Evolutionary conservation across 2,888 invertebrate species (phyloP), one percentile per base, ranked within the genome.

Genomic region (Vanessa cardui): DNA sequence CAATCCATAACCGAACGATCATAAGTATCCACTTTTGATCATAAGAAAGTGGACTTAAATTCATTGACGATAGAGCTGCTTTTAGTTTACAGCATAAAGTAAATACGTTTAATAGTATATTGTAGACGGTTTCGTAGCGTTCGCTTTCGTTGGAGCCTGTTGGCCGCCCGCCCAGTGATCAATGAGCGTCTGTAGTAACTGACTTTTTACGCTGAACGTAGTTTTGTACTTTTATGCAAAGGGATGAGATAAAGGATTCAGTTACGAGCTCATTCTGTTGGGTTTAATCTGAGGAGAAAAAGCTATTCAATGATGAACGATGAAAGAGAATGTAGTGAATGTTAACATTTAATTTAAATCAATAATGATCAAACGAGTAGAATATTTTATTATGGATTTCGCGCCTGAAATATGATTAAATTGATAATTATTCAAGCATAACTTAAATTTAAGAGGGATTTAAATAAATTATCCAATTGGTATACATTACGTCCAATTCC

Each of bases 71-170:
- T 68, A 66, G 46, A 80, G 75, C 73, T 74, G 74, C 60, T 79
- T 72, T 82, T 75, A 44, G 21, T 2, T 45, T 12, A 62, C 39
- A 16, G 54, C 66, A 59, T 63, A 54, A 56, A 68, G 73, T 75
- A 47, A 68, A 71, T 66, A 74, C 66, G 58, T 66, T 66, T 54
- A 59, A 47, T 64, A 44, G 44, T 67, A 71, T 71, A 69, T 59
- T 66, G 70, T 74, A 70, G 74, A 73, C 73, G 49, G 71, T 74
- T 73, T 76, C 79, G 82, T 79, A 85, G 82, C 84, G 80, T 85
- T 91, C 90, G 80, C 90, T 90, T 90, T 90, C 91, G 88, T 86
- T 89, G 84, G 87, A 69, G 72, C 70, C 80, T 80, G 80, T 76
- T 72, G 75, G 76, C 75, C 80, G 78, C 80, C 77, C 77, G 76